Percentiles rank a stretch among this genome's conserved stretches.
Evolutionary conservation across 2,113 vertebrate species (phyloP).

Genomic region (Coracopsis vasa): DNA sequence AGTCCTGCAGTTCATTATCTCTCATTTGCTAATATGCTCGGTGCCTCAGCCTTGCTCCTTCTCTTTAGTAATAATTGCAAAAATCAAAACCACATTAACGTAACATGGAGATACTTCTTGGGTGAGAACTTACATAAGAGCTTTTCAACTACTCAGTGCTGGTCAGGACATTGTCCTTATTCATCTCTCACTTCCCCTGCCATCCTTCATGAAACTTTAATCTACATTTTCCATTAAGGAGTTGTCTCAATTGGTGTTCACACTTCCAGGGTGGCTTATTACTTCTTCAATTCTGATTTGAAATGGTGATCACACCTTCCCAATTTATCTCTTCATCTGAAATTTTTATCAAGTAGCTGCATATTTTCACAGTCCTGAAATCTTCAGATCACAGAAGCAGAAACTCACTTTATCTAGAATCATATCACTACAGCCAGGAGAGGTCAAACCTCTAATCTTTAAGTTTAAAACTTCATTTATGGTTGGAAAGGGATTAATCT

Average conservation of each 20-base stretch:
- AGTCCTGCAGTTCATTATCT: constrained; percentile 72
- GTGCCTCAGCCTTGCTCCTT: constrained; percentile 45
- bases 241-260: background rate
- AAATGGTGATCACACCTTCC: background rate
- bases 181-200: background rate
- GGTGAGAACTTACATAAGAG: constrained; percentile 1
- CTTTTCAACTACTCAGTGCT: background rate
- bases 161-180: constrained; percentile 6
- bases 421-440: background rate
- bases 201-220: constrained; percentile 21
- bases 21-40: constrained; percentile 59
- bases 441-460: background rate
- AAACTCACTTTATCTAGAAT: background rate
- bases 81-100: constrained; percentile 58
- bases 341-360: background rate
- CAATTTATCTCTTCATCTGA: background rate
- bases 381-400: background rate
- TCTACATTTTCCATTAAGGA: constrained; percentile 23
- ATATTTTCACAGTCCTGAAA: background rate
- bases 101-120: constrained; percentile 9
- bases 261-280: background rate
- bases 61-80: constrained; percentile 51
- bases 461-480: background rate
- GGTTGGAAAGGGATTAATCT: background rate
- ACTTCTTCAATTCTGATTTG: background rate